Base-by-base conservation (phyloP, 2,797 vertebrate genomes). In the Nasua narica region DNA sequence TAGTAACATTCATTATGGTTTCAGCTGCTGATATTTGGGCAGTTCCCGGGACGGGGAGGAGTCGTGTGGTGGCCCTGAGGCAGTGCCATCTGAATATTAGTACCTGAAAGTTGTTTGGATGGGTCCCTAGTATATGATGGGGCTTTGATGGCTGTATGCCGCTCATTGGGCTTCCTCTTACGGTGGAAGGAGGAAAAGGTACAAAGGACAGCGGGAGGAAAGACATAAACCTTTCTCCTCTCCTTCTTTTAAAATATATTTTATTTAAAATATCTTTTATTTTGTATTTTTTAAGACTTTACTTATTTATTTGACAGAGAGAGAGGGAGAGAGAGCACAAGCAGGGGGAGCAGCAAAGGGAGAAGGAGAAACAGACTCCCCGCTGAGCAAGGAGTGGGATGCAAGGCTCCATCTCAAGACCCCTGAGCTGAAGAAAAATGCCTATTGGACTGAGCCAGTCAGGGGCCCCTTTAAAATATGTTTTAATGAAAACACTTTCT, bases 1-100 rank as follows among this genome's bases (percentile, higher is more conserved):
- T 81, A 86, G 93, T 97, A 95, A 97, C 92, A 97, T 98, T 92
- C 97, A 97, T 98, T 98, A 95, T 90, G 37, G 81, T 97, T 98
- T 97, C 89, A 97, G 58, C 94, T 92, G 97, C 93, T 62, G 43
- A 3, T 97, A 95, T 87, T 94, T 95, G 92, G 93, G 88, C 67
- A 54, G 48, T 35, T 84, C 67, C 50, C 52, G 43, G 95, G 96
- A 98, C 70, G 82, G 93, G 54, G 95, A 97, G 78, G 48, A 91
- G 96, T 91, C 58, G 60, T 27, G 32, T 0, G 78, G 79, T 83
- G 86, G 77, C 88, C 91, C n/a, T 46, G 74, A 83, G 65, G 60
- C 69, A 93, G 35, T 52, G 32, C 32, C 43, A 77, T 93, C 78
- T 70, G n/a, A 79, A 54, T 69, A 16, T 79, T 5, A 85, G 85